Evolutionary conservation across 2,113 vertebrate genomes (phyloP).

Genomic region (Castor canadensis): DNA sequence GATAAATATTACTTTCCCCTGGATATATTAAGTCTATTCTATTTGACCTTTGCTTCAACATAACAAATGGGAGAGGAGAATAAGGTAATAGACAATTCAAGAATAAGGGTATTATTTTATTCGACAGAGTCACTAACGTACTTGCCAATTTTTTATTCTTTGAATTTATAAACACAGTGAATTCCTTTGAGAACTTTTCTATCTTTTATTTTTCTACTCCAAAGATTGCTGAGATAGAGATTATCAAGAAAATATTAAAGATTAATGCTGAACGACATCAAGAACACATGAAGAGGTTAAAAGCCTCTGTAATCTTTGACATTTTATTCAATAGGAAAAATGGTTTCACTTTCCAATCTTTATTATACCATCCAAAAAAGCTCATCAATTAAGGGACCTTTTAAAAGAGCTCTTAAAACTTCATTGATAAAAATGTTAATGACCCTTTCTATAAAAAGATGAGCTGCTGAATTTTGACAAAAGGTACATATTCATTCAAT

Average conservation of each 20-base stretch:
- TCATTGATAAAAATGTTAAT: slow-evolving; percentile 1
- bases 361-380: not conserved
- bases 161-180: not conserved
- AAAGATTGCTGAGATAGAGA: not conserved
- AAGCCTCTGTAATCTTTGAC: not conserved
- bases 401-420: not conserved
- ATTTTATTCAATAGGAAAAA: not conserved
- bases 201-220: not conserved
- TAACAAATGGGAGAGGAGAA: not conserved
- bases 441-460: not conserved
- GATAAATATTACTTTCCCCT: not conserved
- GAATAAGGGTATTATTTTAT: not conserved
- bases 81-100: not conserved
- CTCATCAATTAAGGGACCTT: slow-evolving; percentile 28
- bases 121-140: not conserved
- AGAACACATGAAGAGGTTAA: not conserved
- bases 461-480: not conserved
- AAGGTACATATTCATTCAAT: not conserved
- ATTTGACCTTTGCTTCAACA: not conserved
- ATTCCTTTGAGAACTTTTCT: not conserved
- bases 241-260: not conserved
- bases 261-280: not conserved
- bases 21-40: not conserved
- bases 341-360: slow-evolving; percentile 14
- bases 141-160: not conserved